Evolutionary conservation across 2,888 invertebrate species (phyloP).

Genomic region (Holacanthella duospinosa): DNA sequence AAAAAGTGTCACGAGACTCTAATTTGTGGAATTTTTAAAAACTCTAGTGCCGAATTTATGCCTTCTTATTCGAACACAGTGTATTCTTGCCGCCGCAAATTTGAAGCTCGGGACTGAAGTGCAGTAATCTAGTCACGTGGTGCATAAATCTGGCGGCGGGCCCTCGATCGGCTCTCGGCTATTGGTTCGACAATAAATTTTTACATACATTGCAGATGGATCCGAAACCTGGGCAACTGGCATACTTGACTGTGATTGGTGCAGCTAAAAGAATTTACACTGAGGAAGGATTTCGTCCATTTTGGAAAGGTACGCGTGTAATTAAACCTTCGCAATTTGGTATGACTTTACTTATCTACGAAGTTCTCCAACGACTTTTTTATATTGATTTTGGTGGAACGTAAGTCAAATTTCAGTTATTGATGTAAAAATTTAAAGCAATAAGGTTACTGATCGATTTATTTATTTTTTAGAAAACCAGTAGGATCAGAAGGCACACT

Average conservation of each 20-base stretch:
- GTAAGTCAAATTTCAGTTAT: too few species aligned
- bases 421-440: too few species aligned
- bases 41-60: too few species aligned
- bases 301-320: constrained; percentile 78
- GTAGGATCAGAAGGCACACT: constrained; percentile 44
- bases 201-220: constrained; percentile 66
- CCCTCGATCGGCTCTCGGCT: too few species aligned
- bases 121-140: too few species aligned
- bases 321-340: constrained; percentile 70
- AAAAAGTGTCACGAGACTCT: too few species aligned
- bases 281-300: constrained; percentile 89
- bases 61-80: too few species aligned
- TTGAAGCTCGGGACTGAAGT: too few species aligned
- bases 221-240: constrained; percentile 88
- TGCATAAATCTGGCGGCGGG: too few species aligned
- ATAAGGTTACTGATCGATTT: neutral
- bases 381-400: constrained; percentile 70
- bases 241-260: constrained; percentile 84
- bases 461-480: constrained; percentile 42
- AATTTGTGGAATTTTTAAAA: too few species aligned
- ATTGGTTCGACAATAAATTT: too few species aligned
- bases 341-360: constrained; percentile 92
- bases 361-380: constrained; percentile 85
- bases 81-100: too few species aligned
- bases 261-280: constrained; percentile 80